Base-by-base conservation (phyloP, 2,797 vertebrate species). In the Hypotaenidia okinawae region DNA sequence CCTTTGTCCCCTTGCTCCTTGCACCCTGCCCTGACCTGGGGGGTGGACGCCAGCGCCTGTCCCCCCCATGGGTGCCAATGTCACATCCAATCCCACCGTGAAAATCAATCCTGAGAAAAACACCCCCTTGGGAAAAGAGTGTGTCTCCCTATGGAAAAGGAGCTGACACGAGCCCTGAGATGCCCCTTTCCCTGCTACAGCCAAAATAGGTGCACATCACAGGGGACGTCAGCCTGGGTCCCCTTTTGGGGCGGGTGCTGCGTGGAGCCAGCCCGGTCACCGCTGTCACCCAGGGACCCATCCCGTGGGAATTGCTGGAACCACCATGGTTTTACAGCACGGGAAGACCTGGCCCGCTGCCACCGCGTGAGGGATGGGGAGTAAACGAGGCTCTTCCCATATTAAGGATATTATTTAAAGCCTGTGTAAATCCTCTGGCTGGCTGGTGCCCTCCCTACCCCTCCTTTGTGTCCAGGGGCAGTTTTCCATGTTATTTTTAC, bases 381-480 rank as follows among this genome's bases (percentile, higher is more conserved):
- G 51, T 32, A 58, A 72, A 84, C 67, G 66, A 33, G 59, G 81
- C 89, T 82, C 74, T 87, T 78, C 70, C 72, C 81, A 16, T 90
- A 47, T 64, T 58, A 72, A 92, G 84, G 90, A 45, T 61, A 61
- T 92, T 86, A 86, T 89, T 92, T 85, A 74, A 91, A 96, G 73
- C 91, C 62, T 17, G 45, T 81, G 77, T 41, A 70, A 88, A 84
- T 68, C 74, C 86, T 18, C 52, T n/a, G 81, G 64, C 86, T 73
- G 90, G 61, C 52, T 19, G 2, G 32, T 5, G 51, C 63, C 0
- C 64, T 85, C 87, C 61, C 73, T 33, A 30, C 63, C 55, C 54
- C 86, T 64, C 41, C 41, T 68, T 54, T 68, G 61, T 72, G 88
- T 66, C 11, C 4, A 8, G 39, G 64, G 85, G n/a, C 57, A 19